A percentile compares a stretch with the other conserved stretches of the same genome.
Conservation (phyloP, 2,113 vertebrate species). For the Silurus asotus region DNA sequence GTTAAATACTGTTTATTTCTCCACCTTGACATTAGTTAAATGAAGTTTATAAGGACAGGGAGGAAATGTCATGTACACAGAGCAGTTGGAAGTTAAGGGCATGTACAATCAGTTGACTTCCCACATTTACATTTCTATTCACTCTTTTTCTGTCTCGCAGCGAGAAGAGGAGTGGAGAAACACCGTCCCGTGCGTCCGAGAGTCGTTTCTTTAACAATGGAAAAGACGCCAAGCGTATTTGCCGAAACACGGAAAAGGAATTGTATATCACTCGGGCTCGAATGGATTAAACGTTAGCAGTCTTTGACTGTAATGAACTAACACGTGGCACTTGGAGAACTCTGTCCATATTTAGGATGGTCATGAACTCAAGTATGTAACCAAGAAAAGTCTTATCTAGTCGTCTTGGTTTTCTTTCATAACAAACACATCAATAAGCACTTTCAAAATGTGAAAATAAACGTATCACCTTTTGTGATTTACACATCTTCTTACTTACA, state of each 20-base stretch:
- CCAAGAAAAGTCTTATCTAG: slow-evolving; percentile 21
- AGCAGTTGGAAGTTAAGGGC: background rate
- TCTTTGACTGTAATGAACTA: slow-evolving; percentile 38
- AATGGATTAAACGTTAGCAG: slow-evolving; percentile 38
- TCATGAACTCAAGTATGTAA: slow-evolving; percentile 48
- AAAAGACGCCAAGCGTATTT: slow-evolving; percentile 32
- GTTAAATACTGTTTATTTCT: background rate
- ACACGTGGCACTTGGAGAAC: slow-evolving; percentile 42
- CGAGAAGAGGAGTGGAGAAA: slow-evolving; percentile 41
- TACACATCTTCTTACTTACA: slow-evolving; percentile 17
- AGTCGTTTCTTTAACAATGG: slow-evolving; percentile 38
- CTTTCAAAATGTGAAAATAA: slow-evolving; percentile 50
- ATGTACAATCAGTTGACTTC: background rate
- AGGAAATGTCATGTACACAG: background rate
- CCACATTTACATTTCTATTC: slow-evolving; percentile 7
- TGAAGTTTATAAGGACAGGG: background rate
- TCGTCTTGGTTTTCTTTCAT: slow-evolving; percentile 26
- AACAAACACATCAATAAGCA: slow-evolving; percentile 29
- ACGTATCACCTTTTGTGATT: slow-evolving; percentile 8
- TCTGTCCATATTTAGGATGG: slow-evolving; percentile 31
- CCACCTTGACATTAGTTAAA: background rate
- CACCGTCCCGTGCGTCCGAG: slow-evolving; percentile 12
- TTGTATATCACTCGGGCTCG: slow-evolving; percentile 20
- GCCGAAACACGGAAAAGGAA: slow-evolving; percentile 38
- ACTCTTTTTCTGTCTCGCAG: slow-evolving; percentile 44